Base-by-base conservation (phyloP, 2,888 invertebrate species). In the Epinotia nisella region DNA sequence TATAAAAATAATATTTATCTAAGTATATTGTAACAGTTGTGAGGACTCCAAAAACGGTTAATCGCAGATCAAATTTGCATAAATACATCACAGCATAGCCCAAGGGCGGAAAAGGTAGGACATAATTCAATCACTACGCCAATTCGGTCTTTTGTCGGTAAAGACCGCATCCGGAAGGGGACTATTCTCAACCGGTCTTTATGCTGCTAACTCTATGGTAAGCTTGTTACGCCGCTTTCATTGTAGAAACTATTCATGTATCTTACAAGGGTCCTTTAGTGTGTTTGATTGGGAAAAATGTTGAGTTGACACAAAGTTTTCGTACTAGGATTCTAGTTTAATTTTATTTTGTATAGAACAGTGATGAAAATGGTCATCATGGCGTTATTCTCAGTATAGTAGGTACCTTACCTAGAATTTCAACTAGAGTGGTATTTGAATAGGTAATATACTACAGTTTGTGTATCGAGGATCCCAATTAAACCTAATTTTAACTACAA, bases 81-180 rank as follows among this genome's bases (percentile, higher is more conserved):
- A 87, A 88, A 88, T 87, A 85, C 82, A 80, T 78, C 78, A 80
- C 84, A 86, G 83, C 81, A 81, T 80, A 80, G 84, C 86, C 87
- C 82, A 82, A 79, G 80, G 80, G 80, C 81, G 81, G 86, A 78
- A 82, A 83, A 86, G 84, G 85, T 83, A 87, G 87, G 84, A 83
- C 85, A 89, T 91, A 90, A 91, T 91, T 93, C 91, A 91, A 92
- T 93, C 90, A 90, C 83, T 77, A 80, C 77, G 85, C 85, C 89
- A 89, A 90, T 90, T 90, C 87, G 83, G 87, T 87, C 90, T 90
- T 91, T 92, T 92, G 89, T 91, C 89, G 87, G 89, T 90, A 88
- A 89, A 90, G 89, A 90, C 89, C 89, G 87, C 87, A 86, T 86
- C 85, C 85, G 86, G 82, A 79, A 81, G 80, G 82, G 77, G 78